Evolutionary conservation across 2,113 vertebrate genomes (phyloP), one percentile per base, ranked within the genome.

Genomic region (Corapipo altera): DNA sequence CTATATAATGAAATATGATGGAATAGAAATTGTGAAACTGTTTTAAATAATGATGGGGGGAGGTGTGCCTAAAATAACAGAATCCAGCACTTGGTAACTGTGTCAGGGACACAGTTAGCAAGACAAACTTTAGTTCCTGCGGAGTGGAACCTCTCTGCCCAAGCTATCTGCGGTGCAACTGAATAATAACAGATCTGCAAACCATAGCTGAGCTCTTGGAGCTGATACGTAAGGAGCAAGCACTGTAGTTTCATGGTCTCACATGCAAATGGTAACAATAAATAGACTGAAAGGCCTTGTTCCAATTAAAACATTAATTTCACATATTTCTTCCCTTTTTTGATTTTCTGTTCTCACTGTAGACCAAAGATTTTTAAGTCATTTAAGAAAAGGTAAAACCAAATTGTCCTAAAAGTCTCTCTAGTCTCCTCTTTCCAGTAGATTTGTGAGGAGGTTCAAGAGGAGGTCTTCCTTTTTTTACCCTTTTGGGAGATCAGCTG

Each of bases 271-370:
- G 14, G 44, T 39, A 89, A 61, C 32, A 91, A 46, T 28, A 79
- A 82, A 75, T 30, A 67, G 85, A 55, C 49, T 49, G 43, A 72
- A 96, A 88, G 41, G 51, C 30, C 21, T 89, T 4, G 2, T 80
- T 93, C 73, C 70, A 84, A 69, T 73, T 91, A 62, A 91, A 96
- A 57, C 33, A 72, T 46, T 69, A n/a, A 66, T 69, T 93, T 89
- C 27, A 75, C 8, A 6, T 33, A 82, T 18, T 76, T 78, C 18
- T 70, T 65, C 27, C 15, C 30, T 22, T 62, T 82, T 85, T 85
- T 88, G 23, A 33, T 91, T 96, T 91, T 91, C 89, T 89, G 37
- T 76, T 13, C 20, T 90, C 55, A 46, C 43, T 79, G 43, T 49
- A 59, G 65, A 71, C 26, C 54, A 95, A 79, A 75, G 17, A 8